Base-by-base conservation (phyloP, 2,797 vertebrate species). In the Sitta carolinensis region DNA sequence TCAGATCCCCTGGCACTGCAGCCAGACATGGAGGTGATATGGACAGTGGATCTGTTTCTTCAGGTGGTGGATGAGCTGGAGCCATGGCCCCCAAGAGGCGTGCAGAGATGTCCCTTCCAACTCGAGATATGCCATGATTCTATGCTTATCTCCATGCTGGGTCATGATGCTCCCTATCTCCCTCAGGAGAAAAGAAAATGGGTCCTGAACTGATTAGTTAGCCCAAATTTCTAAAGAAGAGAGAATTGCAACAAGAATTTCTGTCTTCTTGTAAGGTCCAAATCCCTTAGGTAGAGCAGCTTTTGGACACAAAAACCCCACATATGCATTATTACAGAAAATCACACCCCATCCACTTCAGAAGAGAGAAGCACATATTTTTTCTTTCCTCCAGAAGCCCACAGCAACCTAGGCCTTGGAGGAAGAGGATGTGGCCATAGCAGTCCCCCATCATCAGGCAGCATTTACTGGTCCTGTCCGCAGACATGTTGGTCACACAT, bases 341-440 rank as follows among this genome's bases (percentile, higher is more conserved):
- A 91, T 87, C 61, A 58, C 27, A 50, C 25, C 16, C 43, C 38
- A 17, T 20, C 36, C 54, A 79, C 43, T 62, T 64, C 48, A 93
- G 55, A 92, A 87, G 45, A 86, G 45, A 34, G 79, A 92, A 86
- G 22, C 52, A 84, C 69, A 67, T 62, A 45, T 90, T 94, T 94
- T 92, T 59, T 11, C 36, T 45, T 36, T 93, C 40, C 62, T 68
- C 21, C 43, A 94, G 23, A 51, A 95, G 64, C 47, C 78, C 64
- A 78, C 69, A 93, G 84, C 34, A 89, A 13, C 17, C n/a, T 92
- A 90, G 51, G 59, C 47, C n/a, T 73, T 86, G 59, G n/a, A 69
- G 43, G 45, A 32, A 84, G 79, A 95, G 94, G 94, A 93, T 93
- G 92, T 96, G 95, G 90, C 73, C 54, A 81, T 32, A 59, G 5